Conservation (phyloP, 2,888 invertebrate genomes). For the Scrobipalpa atriplicella region DNA sequence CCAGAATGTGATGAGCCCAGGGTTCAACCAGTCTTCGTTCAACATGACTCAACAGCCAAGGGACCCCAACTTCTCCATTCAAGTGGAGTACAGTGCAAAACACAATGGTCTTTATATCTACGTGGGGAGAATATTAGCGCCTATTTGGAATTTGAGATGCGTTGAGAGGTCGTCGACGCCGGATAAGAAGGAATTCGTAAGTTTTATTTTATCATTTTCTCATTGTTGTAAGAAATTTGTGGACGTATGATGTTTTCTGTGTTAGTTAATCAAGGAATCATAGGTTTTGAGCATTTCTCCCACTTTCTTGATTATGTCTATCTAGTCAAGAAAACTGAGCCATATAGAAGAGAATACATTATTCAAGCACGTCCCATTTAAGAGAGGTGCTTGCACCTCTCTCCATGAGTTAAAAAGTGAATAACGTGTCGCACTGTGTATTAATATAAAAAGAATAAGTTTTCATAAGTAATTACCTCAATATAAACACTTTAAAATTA, state of each 20-base stretch:
- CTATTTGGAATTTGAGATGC: constrained; percentile 93
- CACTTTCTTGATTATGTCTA: no score
- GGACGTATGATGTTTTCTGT: neutral
- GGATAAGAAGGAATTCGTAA: constrained; percentile 82
- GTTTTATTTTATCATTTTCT: constrained; percentile 46
- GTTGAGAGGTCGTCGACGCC: constrained; percentile 82
- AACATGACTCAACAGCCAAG: constrained; percentile 67
- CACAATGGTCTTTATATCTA: constrained; percentile 97
- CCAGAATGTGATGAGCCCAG: constrained; percentile 62
- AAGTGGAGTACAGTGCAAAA: constrained; percentile 85
- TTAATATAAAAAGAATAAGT: no score
- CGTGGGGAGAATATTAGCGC: constrained; percentile 92
- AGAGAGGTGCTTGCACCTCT: no score
- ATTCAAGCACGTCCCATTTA: no score
- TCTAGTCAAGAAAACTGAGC: no score
- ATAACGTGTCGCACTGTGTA: no score
- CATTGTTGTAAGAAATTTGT: neutral
- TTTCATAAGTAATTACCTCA: no score
- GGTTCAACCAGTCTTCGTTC: constrained; percentile 71
- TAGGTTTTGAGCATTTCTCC: no score
- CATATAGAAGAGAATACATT: no score
- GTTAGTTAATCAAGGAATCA: no score
- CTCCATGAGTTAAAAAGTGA: no score
- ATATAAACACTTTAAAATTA: no score
- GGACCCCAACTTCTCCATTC: constrained; percentile 66